Conservation (phyloP, 1,140 invertebrate species). For the Caenorhabditis inopinata region DNA sequence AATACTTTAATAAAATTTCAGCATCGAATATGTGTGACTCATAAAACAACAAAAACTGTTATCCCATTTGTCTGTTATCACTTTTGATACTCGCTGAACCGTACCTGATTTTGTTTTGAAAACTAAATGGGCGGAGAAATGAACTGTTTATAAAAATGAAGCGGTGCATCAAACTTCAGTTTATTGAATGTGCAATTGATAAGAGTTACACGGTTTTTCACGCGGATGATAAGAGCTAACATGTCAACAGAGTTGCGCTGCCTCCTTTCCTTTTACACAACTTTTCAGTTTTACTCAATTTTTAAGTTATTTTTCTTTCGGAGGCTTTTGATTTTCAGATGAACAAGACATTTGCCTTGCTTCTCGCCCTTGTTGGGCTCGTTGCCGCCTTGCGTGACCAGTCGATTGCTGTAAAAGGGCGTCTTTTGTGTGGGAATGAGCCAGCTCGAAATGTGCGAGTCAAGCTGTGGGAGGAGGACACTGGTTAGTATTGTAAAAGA, state of each 20-base stretch:
- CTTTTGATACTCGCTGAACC: neutral
- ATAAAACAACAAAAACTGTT: neutral
- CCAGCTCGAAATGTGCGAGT: constrained; percentile 60
- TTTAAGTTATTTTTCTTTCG: neutral
- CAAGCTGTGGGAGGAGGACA: constrained; percentile 62
- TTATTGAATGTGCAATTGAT: neutral
- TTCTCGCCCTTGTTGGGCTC: constrained; percentile 30
- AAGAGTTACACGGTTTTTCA: neutral
- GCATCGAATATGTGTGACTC: no score
- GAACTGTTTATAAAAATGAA: neutral
- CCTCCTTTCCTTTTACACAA: neutral
- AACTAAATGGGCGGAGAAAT: neutral
- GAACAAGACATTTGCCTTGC: neutral
- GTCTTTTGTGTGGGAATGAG: constrained; percentile 58
- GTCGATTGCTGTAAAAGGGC: constrained; percentile 53
- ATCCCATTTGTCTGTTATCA: neutral
- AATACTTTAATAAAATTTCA: no score
- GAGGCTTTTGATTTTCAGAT: constrained; percentile 34
- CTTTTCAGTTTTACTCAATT: neutral
- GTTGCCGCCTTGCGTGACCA: constrained; percentile 38
- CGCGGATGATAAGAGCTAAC: neutral
- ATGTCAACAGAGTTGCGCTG: neutral
- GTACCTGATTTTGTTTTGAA: constrained; percentile 16
- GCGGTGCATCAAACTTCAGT: neutral
- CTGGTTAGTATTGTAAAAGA: neutral